Base-by-base conservation (phyloP, 2,113 vertebrate species). In the Hydrochoerus hydrochaeris region DNA sequence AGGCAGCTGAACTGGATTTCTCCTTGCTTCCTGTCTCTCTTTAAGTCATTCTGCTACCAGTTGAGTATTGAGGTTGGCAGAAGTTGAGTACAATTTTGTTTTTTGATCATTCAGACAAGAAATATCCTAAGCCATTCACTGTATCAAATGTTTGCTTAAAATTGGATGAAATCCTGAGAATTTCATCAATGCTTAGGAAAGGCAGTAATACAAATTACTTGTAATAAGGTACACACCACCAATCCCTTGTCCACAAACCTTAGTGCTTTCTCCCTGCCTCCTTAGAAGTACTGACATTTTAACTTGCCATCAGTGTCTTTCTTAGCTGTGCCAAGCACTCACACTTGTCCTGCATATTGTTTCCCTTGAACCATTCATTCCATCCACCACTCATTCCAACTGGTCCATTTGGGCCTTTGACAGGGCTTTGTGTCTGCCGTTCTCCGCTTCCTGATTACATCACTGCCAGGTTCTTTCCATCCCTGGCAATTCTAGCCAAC, bases 171-270 rank as follows among this genome's bases (percentile, higher is more conserved):
- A 8, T 84, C 38, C 0, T 30, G 52, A 90, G 82, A 46, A 69
- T 85, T 95, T 88, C 17, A 81, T 75, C 38, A 44, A 12, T 49
- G 54, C 86, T 96, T 35, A 58, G 46, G 62, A 19, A 89, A 94
- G 24, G 7, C 12, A 94, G 60, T 87, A 2, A 8, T 38, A 52
- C n/a, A 38, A 0, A 26, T 87, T 75, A 62, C 81, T 88, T 86
- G 8, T 44, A 87, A 44, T 63, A 54, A 86, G 86, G 44, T 90
- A 73, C 4, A 92, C 3, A 82, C n/a, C 12, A 71, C 26, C 5
- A 90, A 32, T 10, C 11, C 5, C 12, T 93, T 85, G 24, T 44
- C 26, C 62, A 85, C 7, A 88, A 30, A 88, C 35, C 9, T 85
- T 12, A 57, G 0, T 67, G 30, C 7, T 93, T 83, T 93, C 35